A percentile compares a stretch with the other conserved stretches of the same genome.
Conservation (phyloP, 2,113 vertebrate genomes). For the Proterorhinus semilunaris region DNA sequence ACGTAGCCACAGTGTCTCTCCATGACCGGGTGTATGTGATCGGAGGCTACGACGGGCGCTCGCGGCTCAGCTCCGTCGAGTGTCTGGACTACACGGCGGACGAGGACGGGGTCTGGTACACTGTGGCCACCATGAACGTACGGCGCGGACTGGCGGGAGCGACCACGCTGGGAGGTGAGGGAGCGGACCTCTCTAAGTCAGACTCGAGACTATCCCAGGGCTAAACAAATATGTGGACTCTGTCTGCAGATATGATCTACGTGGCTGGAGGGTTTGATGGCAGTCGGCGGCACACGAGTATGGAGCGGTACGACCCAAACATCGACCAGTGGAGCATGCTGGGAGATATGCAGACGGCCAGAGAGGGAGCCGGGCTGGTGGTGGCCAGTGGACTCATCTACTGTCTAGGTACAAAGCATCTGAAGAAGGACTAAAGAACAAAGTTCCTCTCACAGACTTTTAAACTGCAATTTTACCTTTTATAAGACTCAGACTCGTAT, state of each 20-base stretch:
- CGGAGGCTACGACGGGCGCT: conserved; percentile 94
- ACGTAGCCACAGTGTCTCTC: conserved; percentile 94
- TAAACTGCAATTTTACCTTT: no score
- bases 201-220: no score
- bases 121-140: conserved; percentile 97
- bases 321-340: conserved; percentile 99
- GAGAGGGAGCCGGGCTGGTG: conserved; percentile 94
- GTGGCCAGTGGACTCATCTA: conserved; percentile 96
- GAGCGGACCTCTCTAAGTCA: not conserved
- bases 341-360: conserved; percentile 98
- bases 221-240: not conserved
- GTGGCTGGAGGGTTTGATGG: conserved; percentile 97
- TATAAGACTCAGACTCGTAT: no score
- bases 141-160: conserved; percentile 92
- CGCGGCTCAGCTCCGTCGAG: conserved; percentile 94
- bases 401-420: conserved; percentile 83
- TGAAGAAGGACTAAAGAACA: no score
- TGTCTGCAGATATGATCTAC: conserved; percentile 91
- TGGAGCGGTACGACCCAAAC: conserved; percentile 98
- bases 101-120: conserved; percentile 98
- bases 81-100: conserved; percentile 95
- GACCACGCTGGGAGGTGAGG: conserved; percentile 90
- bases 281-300: conserved; percentile 95
- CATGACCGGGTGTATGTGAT: conserved; percentile 97
- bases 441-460: no score